phyloP scores from a whole-genome alignment of 2,113 vertebrate genomes.

The Probosciger aterrimus region DNA sequence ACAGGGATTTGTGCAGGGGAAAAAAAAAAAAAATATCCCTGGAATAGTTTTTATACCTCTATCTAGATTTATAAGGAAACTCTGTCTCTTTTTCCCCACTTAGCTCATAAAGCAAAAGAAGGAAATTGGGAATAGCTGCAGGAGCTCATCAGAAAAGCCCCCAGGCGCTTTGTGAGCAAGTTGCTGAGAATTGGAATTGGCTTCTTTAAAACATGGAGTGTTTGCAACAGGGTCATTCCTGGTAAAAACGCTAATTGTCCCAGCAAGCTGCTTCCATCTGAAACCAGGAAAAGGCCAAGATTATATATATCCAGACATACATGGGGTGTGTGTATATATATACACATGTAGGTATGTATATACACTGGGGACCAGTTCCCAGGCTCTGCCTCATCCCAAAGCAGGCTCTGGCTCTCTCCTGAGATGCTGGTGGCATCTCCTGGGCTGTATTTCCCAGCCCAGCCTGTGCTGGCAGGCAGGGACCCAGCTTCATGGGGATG shows the following conservation, averaged over 20 bases:
- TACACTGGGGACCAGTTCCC: rapidly evolving
- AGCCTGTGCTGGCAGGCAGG: not conserved
- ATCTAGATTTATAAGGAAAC: not conserved
- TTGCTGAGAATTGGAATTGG: not conserved
- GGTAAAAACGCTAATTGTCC: not conserved
- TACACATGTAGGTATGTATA: too few relatives aligned
- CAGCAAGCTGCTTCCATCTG: not conserved
- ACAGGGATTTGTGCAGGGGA: rapidly evolving
- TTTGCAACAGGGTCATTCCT: not conserved
- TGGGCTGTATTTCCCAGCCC: not conserved
- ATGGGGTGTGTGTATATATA: rapidly evolving
- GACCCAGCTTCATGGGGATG: not conserved
- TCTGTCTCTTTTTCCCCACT: not conserved
- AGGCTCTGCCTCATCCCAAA: not conserved
- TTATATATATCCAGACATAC: too few relatives aligned
- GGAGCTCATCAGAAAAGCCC: not conserved
- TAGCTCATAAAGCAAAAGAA: not conserved
- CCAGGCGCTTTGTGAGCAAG: not conserved
- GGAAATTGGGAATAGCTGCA: not conserved
- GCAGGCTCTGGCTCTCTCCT: not conserved
- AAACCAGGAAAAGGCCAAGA: not conserved
- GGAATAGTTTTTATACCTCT: not conserved
- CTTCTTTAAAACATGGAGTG: not conserved
- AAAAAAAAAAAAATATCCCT: not conserved
- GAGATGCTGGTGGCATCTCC: not conserved